phyloP scores from a whole-genome alignment of 2,888 invertebrate genomes.

The Dendrolimus pini region DNA sequence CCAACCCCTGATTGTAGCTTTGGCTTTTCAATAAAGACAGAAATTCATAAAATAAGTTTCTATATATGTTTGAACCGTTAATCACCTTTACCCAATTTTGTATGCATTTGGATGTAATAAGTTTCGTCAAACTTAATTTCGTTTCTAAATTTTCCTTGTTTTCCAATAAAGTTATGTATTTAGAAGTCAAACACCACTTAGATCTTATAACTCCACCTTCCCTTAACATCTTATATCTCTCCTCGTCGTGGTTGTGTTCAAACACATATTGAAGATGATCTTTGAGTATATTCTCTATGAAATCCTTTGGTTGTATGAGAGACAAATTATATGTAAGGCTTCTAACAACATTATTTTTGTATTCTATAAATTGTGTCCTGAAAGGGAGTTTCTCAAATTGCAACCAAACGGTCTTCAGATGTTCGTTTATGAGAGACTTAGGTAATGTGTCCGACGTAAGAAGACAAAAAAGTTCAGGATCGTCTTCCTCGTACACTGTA shows the following conservation, averaged over 20 bases:
- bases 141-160: constrained; percentile 12
- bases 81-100: constrained; percentile 18
- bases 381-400: constrained; percentile 28
- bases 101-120: constrained; percentile 19
- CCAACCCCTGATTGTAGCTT: background rate
- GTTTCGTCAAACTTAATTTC: constrained; percentile 16
- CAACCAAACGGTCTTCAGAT: constrained; percentile 29
- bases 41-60: constrained; percentile 17
- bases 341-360: constrained; percentile 20
- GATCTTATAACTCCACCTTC: constrained; percentile 13
- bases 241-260: constrained; percentile 11
- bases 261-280: constrained; percentile 26
- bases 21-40: constrained; percentile 13
- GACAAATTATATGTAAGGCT: constrained; percentile 13
- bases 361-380: constrained; percentile 21
- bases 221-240: constrained; percentile 6
- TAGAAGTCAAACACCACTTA: constrained; percentile 28
- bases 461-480: constrained; percentile 28
- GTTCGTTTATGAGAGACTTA: constrained; percentile 20
- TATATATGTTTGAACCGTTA: constrained; percentile 12
- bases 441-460: constrained; percentile 26
- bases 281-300: constrained; percentile 24
- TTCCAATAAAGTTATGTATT: constrained; percentile 17
- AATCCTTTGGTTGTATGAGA: constrained; percentile 12
- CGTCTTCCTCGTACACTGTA: constrained; percentile 34